These are phyloP conservation scores for Ennomos fuscantarius DNA, from an alignment of 2,888 invertebrate genomes.

Conservation along the genomic window DNA sequence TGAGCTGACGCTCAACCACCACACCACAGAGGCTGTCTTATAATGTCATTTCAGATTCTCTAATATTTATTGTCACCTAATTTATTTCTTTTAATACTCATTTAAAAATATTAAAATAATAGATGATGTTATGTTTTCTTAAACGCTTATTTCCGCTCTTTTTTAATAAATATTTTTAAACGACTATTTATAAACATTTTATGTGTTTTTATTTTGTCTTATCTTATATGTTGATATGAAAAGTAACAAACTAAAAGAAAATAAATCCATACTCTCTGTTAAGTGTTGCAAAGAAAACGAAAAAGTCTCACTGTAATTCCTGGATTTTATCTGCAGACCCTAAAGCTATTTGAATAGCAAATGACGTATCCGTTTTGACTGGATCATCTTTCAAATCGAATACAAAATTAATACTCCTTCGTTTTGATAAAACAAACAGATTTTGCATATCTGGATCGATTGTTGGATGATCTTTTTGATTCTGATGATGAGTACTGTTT, in stretches of 20 bases:
- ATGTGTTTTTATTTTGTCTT: too few species aligned
- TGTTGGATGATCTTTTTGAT: conserved; percentile 57
- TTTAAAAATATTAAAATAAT: too few species aligned
- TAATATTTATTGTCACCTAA: too few species aligned
- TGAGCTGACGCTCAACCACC: too few species aligned
- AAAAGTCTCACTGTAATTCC: conserved; percentile 20
- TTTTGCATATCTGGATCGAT: conserved; percentile 76
- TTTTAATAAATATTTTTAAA: too few species aligned
- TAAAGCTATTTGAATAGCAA: conserved; percentile 79
- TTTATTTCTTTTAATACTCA: too few species aligned
- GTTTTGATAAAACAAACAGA: conserved; percentile 78
- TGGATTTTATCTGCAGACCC: conserved; percentile 53
- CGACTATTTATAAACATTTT: too few species aligned
- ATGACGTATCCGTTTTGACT: conserved; percentile 71
- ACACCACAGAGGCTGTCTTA: too few species aligned
- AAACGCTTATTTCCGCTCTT: too few species aligned
- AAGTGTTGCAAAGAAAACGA: conserved; percentile 15
- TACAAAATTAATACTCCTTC: conserved; percentile 74
- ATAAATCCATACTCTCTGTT: conserved; percentile 5
- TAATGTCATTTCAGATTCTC: too few species aligned
- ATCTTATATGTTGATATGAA: too few species aligned
- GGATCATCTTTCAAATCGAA: conserved; percentile 71
- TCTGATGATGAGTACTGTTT: conserved; percentile 42
- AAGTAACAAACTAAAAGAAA: conserved; percentile 3
- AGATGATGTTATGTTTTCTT: too few species aligned